These are phyloP conservation scores for Mesopsocus fuscifrons DNA, from an alignment of 2,888 invertebrate genomes.

Conservation along the genomic window DNA sequence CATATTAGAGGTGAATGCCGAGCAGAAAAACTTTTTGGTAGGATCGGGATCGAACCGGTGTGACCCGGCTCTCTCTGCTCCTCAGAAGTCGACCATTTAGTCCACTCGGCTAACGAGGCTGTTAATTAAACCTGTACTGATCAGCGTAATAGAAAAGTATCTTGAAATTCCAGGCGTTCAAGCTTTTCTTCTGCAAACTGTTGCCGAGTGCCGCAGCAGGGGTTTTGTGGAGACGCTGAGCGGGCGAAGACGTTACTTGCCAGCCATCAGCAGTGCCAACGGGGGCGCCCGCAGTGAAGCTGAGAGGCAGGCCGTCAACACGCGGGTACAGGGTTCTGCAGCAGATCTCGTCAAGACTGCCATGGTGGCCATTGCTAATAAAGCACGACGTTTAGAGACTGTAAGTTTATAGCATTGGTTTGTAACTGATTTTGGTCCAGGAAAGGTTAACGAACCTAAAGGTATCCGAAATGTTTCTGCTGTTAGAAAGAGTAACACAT, in stretches of 20 bases:
- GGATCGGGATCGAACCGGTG: no score
- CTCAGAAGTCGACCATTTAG: no score
- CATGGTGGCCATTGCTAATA: slow-evolving; percentile 55
- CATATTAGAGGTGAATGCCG: no score
- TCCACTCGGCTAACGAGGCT: no score
- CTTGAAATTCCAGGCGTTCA: slow-evolving; percentile 35
- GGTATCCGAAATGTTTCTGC: slow-evolving; percentile 20
- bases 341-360: slow-evolving; percentile 89
- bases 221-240: slow-evolving; percentile 74
- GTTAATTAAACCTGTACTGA: no score
- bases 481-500: slow-evolving; percentile 17
- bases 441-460: no score
- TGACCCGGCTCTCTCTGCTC: no score
- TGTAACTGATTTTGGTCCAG: no score
- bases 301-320: slow-evolving; percentile 92
- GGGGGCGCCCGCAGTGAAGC: slow-evolving; percentile 47
- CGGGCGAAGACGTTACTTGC: slow-evolving; percentile 59
- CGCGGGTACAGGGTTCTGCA: slow-evolving; percentile 90
- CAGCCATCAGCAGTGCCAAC: slow-evolving; percentile 45
- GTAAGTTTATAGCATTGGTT: slow-evolving; percentile 12
- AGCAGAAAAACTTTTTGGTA: no score
- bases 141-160: no score
- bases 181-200: slow-evolving; percentile 34
- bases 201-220: slow-evolving; percentile 42
- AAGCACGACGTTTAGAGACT: neutral